Conservation (phyloP, 2,888 invertebrate genomes). For the Eupithecia exiguata region DNA sequence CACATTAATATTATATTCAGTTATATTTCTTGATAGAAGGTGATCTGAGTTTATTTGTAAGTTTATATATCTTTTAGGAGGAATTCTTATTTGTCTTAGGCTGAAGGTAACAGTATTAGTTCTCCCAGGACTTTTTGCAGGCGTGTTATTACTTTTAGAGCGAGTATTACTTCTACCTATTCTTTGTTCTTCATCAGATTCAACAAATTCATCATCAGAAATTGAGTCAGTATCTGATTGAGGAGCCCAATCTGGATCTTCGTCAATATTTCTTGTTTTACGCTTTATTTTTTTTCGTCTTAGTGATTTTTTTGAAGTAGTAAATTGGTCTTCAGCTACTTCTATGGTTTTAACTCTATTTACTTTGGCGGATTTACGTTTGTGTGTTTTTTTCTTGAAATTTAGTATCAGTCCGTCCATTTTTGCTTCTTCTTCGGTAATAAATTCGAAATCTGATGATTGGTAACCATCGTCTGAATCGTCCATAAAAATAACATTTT, state of each 20-base stretch:
- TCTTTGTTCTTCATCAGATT: neutral
- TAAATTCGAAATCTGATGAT: constrained; percentile 75
- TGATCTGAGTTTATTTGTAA: neutral
- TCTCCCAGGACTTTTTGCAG: neutral
- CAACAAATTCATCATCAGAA: neutral
- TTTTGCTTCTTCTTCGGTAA: constrained; percentile 65
- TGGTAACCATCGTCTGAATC: constrained; percentile 52
- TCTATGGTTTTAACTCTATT: constrained; percentile 16
- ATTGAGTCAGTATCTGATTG: neutral
- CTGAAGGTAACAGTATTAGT: neutral
- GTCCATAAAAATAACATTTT: neutral
- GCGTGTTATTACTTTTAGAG: neutral
- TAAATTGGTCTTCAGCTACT: neutral
- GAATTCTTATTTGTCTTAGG: neutral
- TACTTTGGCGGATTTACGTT: neutral
- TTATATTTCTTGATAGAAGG: neutral
- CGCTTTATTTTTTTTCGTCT: neutral
- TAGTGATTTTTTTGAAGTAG: neutral
- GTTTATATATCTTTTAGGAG: neutral
- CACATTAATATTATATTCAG: neutral
- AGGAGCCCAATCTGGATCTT: constrained; percentile 9
- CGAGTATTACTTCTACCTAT: neutral
- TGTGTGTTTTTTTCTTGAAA: neutral
- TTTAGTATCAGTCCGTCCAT: constrained; percentile 49
- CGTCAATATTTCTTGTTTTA: neutral